Base-by-base conservation (phyloP, 2,113 vertebrate species). In the Aviceda subcristata region DNA sequence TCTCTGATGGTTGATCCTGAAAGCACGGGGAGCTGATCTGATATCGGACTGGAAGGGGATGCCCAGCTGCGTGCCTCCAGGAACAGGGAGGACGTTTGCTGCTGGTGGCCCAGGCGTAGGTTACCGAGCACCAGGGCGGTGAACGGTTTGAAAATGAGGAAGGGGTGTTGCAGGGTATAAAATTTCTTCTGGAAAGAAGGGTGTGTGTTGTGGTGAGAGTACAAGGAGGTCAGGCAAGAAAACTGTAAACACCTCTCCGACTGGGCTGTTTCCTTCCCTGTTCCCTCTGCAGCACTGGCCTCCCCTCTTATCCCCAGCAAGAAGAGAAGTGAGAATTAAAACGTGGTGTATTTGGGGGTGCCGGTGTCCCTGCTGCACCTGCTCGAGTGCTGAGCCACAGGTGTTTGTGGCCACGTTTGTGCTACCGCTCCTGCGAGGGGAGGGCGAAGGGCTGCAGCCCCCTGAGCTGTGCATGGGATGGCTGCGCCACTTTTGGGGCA, bases 121-220 rank as follows among this genome's bases (percentile, higher is more conserved):
- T 97, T 98, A 92, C 93, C 7, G 86, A 97, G 97, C 93, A 83
- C 83, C 90, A 91, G 91, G 66, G 75, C 1, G 15, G 81, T 73
- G 92, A 97, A 96, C 93, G 96, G 97, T 96, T 98, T 97, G 94
- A 97, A 98, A 98, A 98, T 97, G 97, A 98, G 98, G 98, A 98
- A 98, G 98, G 91, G 97, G 94, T 77, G 92, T 93, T 96, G 96
- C 90, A 94, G 97, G 94, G 94, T 76, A 8, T 80, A 94, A 93
- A 84, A 96, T 92, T 78, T 90, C 92, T 98, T 83, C 53, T 98
- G 97, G 95, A 97, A 93, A 97, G 84, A 94, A 97, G 96, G 93
- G 80, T 91, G 96, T 97, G 90, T 39, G 85, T 83, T 97, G 98
- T 89, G 97, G 96, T 97, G 80, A 91, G 76, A 97, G 79, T 69